These are phyloP conservation scores for Philantomba maxwellii DNA, from an alignment of 2,113 vertebrate genomes.

Conservation along the genomic window DNA sequence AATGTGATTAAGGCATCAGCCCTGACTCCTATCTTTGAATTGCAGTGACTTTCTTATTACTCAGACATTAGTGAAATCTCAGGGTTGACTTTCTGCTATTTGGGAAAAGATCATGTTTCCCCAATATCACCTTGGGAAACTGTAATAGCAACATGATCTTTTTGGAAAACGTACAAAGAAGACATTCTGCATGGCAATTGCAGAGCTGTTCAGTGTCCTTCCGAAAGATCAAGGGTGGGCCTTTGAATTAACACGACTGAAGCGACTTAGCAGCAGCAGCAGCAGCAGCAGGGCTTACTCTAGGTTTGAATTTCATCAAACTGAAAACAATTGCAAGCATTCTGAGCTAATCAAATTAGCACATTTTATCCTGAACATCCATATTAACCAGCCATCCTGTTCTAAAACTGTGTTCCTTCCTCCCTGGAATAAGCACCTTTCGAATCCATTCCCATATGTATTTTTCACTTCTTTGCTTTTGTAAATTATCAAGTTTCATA, in stretches of 20 bases:
- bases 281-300: not conserved
- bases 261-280: too few relatives aligned
- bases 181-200: not conserved
- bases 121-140: not conserved
- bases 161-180: not conserved
- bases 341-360: not conserved
- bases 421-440: not conserved
- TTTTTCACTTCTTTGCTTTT: not conserved
- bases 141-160: not conserved
- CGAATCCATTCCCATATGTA: not conserved
- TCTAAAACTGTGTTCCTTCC: not conserved
- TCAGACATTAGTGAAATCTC: not conserved
- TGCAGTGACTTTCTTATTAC: not conserved
- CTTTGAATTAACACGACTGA: not conserved
- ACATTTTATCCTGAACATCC: not conserved
- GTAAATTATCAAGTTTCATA: not conserved
- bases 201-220: not conserved
- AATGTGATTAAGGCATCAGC: not conserved
- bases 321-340: not conserved
- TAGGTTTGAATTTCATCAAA: not conserved
- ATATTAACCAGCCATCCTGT: not conserved
- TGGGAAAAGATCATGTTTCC: not conserved
- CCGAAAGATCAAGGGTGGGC: not conserved
- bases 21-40: not conserved
- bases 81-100: not conserved